phyloP scores from a whole-genome alignment of 2,113 vertebrate genomes.

The Dryoscopus gambensis region DNA sequence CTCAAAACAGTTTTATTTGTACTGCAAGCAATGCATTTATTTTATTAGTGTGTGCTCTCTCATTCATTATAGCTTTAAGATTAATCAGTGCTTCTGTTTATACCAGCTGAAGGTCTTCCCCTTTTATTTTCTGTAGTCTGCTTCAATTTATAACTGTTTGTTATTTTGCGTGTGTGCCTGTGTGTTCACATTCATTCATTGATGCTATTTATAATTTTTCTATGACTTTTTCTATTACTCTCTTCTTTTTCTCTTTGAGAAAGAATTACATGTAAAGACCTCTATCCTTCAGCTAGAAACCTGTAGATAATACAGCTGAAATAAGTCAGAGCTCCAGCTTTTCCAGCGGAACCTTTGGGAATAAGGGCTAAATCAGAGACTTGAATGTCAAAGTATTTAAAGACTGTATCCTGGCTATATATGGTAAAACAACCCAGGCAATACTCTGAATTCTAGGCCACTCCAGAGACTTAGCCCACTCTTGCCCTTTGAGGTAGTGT shows the following conservation, averaged over 20 bases:
- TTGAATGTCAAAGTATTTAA: background rate
- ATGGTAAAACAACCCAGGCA: constrained; percentile 26
- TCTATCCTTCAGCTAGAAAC: background rate
- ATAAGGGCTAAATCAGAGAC: background rate
- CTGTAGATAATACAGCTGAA: background rate
- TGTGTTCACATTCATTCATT: background rate
- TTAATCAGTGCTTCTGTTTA: background rate
- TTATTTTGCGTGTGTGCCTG: background rate
- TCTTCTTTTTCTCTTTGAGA: background rate
- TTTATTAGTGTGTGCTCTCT: background rate
- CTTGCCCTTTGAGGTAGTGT: background rate
- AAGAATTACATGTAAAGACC: background rate
- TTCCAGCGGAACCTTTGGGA: background rate
- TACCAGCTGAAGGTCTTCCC: background rate
- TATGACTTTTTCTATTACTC: background rate
- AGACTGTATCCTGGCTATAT: background rate
- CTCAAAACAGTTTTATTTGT: background rate
- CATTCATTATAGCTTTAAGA: background rate
- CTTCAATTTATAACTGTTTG: background rate
- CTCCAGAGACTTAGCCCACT: background rate
- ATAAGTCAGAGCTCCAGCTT: background rate
- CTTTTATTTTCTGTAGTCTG: background rate
- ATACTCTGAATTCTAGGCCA: background rate
- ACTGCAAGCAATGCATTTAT: background rate
- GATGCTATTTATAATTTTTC: background rate